Evolutionary conservation across 2,888 invertebrate species (phyloP), one percentile per base, ranked within the genome.

Genomic region (Cerceris ruficornis): DNA sequence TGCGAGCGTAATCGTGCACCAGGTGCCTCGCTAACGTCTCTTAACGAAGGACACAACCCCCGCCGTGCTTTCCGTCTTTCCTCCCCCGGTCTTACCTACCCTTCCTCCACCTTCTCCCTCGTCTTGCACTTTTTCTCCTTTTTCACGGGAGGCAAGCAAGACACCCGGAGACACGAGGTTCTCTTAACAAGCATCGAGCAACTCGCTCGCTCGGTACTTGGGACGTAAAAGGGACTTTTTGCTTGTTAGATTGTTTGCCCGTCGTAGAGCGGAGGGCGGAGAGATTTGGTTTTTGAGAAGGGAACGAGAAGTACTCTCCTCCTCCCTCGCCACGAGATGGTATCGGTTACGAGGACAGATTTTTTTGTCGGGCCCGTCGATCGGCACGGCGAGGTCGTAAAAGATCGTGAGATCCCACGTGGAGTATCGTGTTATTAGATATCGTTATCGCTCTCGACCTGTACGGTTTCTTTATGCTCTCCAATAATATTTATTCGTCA

Each of bases 1-100:
- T 83, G 85, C 85, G 77, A 82, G 82, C 87, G 89, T 90, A 91
- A 91, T 91, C 90, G 89, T 86, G 91, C 89, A 90, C 89, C 91
- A 91, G 91, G 91, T 91, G 91, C 88, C 90, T 86, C 84, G 84
- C 80, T 88, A 89, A 89, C 89, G 86, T 90, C 87, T 87, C 87
- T 87, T 91, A 91, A 91, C 91, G 91, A 91, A 91, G 90, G 87
- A 87, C 86, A 85, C 87, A 82, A 85, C 79, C 81, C 80, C 83
- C 81, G 82, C 62, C 82, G 73, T 66, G 73, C 75, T 74, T 84
- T 77, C 83, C 72, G 69, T 61, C 55, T 69, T 58, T 69, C 17
- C 57, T 28, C 57, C 72, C 58, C 72, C 75, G 67, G 59, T 69
- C 74, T 69, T 58, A 28, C 28, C 28, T 28, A 28, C 28, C 64